Evolutionary conservation across 2,113 vertebrate species (phyloP).

Genomic region (Corythoichthys haematopterus): DNA sequence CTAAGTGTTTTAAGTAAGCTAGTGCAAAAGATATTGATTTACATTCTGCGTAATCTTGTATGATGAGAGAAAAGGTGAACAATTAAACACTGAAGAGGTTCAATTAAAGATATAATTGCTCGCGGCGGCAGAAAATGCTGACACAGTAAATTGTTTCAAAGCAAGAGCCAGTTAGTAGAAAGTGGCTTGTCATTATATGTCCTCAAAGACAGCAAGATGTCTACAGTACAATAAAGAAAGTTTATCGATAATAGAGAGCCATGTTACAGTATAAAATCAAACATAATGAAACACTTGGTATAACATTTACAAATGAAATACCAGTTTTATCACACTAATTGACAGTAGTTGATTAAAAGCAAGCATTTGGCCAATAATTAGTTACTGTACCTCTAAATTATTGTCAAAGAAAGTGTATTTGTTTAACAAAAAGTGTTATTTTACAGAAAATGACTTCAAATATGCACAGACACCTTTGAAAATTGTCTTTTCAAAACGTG

Average conservation of each 20-base stretch:
- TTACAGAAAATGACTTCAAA: conserved; percentile 10
- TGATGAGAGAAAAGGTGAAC: conserved; percentile 49
- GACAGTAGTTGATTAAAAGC: conserved; percentile 2
- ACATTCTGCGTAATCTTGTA: conserved; percentile 51
- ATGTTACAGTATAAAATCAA: conserved; percentile 3
- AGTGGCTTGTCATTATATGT: conserved; percentile 33
- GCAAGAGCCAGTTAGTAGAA: conserved; percentile 38
- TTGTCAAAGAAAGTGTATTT: background rate
- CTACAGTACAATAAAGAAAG: conserved; percentile 10
- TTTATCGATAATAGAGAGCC: background rate
- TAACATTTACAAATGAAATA: background rate
- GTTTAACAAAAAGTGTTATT: conserved; percentile 8
- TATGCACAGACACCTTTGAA: background rate
- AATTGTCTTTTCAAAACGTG: conserved; percentile 6
- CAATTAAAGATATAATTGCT: conserved; percentile 62
- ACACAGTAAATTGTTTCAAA: conserved; percentile 34
- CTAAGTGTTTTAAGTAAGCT: background rate
- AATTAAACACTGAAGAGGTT: conserved; percentile 60
- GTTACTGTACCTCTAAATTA: background rate
- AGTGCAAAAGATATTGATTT: conserved; percentile 8
- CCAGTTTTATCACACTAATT: background rate
- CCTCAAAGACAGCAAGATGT: conserved; percentile 30
- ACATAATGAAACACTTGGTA: conserved; percentile 1
- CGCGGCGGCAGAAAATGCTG: conserved; percentile 40
- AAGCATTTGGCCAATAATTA: background rate